A percentile compares a stretch with the other conserved stretches of the same genome.
phyloP scores from a whole-genome alignment of 2,113 vertebrate genomes.

The Mesoclemmys tuberculata region DNA sequence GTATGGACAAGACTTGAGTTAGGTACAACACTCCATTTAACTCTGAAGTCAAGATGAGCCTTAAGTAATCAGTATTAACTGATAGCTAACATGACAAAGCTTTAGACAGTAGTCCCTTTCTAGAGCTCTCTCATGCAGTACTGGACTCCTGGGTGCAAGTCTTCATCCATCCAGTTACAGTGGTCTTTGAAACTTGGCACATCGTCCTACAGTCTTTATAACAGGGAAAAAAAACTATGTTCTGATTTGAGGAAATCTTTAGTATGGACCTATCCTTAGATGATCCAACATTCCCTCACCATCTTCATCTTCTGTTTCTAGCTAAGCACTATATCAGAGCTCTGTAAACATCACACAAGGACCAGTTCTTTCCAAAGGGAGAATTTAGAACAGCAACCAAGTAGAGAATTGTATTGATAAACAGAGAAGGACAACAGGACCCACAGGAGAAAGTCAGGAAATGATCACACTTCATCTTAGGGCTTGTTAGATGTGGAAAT shows the following conservation, averaged over 20 bases:
- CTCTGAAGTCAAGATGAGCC: not conserved
- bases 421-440: constrained; percentile 1
- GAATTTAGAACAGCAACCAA: not conserved
- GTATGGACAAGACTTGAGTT: fast-evolving
- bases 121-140: too few relatives aligned
- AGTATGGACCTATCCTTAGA: constrained; percentile 10
- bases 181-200: not conserved
- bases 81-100: not conserved
- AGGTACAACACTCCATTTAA: not conserved
- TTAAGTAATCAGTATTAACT: not conserved
- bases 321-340: not conserved
- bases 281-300: not conserved
- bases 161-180: not conserved
- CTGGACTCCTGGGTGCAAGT: not conserved
- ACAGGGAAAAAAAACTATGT: not conserved
- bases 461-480: constrained; percentile 22
- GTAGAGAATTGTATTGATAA: not conserved
- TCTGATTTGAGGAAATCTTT: constrained; percentile 20
- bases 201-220: not conserved
- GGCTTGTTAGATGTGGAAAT: not conserved
- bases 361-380: not conserved
- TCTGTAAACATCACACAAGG: not conserved
- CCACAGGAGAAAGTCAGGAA: not conserved
- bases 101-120: too few relatives aligned
- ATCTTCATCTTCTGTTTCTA: constrained; percentile 9